These are phyloP conservation scores for Digitonthophagus gazella DNA, from an alignment of 2,888 invertebrate species.

Conservation along the genomic window DNA sequence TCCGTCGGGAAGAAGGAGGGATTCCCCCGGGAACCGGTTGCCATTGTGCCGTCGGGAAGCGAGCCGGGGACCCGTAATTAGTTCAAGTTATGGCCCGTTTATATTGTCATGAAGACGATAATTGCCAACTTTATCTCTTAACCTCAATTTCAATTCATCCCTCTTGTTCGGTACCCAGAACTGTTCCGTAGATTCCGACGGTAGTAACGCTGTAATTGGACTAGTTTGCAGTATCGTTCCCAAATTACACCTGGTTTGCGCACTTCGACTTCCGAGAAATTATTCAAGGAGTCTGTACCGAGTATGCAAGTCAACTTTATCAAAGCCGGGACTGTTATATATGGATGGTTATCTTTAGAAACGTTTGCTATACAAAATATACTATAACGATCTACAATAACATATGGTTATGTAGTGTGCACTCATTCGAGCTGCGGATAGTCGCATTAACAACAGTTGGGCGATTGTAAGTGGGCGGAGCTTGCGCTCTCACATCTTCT, in stretches of 20 bases:
- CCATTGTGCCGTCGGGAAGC: slow-evolving; percentile 38
- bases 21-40: slow-evolving; percentile 34
- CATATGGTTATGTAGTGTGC: too few species aligned
- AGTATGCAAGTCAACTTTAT: background rate
- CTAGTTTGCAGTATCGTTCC: background rate
- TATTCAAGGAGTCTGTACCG: background rate
- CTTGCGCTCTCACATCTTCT: too few species aligned
- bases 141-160: slow-evolving; percentile 35
- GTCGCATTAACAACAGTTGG: too few species aligned
- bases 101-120: slow-evolving; percentile 49
- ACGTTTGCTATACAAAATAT: too few species aligned
- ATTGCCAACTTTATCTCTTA: slow-evolving; percentile 47
- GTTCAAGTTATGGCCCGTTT: slow-evolving; percentile 48
- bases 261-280: background rate
- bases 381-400: too few species aligned
- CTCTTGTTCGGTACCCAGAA: slow-evolving; percentile 22
- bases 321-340: background rate
- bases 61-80: slow-evolving; percentile 42
- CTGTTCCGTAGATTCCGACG: background rate
- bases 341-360: background rate
- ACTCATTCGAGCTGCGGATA: too few species aligned
- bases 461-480: too few species aligned
- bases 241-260: background rate
- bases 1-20: slow-evolving; percentile 20
- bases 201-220: background rate